phyloP scores from a whole-genome alignment of 2,113 vertebrate genomes.

The Aptenodytes patagonicus region DNA sequence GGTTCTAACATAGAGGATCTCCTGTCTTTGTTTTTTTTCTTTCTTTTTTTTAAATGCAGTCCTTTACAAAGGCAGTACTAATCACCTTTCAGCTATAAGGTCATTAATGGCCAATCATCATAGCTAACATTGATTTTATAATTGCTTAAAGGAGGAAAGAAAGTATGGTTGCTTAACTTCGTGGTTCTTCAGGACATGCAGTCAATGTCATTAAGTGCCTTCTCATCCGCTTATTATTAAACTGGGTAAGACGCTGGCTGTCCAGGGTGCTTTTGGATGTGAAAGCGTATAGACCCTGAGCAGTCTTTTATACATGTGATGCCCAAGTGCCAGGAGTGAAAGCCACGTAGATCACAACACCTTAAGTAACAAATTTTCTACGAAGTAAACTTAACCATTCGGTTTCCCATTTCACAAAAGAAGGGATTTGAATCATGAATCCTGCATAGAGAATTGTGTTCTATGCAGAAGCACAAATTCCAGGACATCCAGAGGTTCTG shows the following conservation, averaged over 20 bases:
- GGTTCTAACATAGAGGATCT: neutral
- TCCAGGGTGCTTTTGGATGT: neutral
- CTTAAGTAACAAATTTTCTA: neutral
- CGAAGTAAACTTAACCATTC: neutral
- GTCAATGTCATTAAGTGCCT: neutral
- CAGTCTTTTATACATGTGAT: neutral
- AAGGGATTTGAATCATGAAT: neutral
- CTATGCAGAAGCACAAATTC: neutral
- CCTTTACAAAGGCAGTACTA: neutral
- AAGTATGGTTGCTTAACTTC: neutral
- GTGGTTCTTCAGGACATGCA: neutral
- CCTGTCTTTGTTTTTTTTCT: neutral
- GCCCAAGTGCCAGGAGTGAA: neutral
- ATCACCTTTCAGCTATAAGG: neutral
- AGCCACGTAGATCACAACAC: neutral
- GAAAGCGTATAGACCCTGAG: neutral
- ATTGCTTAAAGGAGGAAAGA: neutral
- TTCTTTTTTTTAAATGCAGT: neutral
- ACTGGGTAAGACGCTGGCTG: neutral
- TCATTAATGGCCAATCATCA: neutral
- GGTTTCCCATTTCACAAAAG: neutral
- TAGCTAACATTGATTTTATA: neutral
- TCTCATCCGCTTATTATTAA: neutral
- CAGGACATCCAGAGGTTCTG: neutral
- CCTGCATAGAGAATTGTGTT: neutral